Evolutionary conservation across 2,797 vertebrate genomes (phyloP).

Genomic region (Pseudochirops corinnae): DNA sequence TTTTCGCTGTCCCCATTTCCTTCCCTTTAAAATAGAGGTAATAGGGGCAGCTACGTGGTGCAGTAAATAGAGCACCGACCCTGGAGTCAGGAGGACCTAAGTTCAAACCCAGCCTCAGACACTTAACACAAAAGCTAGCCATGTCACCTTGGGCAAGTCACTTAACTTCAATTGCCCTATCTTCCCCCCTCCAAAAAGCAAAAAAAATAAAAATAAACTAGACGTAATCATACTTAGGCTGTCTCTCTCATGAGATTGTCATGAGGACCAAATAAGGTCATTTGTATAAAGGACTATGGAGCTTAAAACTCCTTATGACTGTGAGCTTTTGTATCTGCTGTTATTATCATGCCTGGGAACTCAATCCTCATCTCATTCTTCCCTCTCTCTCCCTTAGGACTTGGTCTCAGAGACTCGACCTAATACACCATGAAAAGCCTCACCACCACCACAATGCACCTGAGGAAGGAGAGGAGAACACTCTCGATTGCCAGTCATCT

Average conservation of each 20-base stretch:
- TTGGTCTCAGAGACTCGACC: background rate
- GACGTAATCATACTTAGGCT: background rate
- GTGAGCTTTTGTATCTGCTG: background rate
- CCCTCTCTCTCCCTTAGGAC: rapidly evolving
- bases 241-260: rapidly evolving
- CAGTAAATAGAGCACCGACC: too few species aligned
- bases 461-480: rapidly evolving
- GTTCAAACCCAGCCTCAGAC: too few species aligned
- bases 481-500: background rate
- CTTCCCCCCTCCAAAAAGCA: too few species aligned
- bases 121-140: too few species aligned
- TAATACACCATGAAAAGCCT: background rate
- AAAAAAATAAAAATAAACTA: background rate
- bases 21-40: slow-evolving; percentile 2
- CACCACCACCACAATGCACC: background rate
- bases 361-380: background rate
- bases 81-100: too few species aligned
- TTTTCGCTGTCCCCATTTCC: slow-evolving; percentile 2
- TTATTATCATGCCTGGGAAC: background rate
- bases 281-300: background rate
- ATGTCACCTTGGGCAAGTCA: too few species aligned
- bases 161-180: too few species aligned
- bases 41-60: too few species aligned
- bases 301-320: background rate
- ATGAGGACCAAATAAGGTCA: slow-evolving; percentile 16